These are phyloP conservation scores for Seriola dumerili DNA, from an alignment of 2,113 vertebrate species.

Conservation along the genomic window DNA sequence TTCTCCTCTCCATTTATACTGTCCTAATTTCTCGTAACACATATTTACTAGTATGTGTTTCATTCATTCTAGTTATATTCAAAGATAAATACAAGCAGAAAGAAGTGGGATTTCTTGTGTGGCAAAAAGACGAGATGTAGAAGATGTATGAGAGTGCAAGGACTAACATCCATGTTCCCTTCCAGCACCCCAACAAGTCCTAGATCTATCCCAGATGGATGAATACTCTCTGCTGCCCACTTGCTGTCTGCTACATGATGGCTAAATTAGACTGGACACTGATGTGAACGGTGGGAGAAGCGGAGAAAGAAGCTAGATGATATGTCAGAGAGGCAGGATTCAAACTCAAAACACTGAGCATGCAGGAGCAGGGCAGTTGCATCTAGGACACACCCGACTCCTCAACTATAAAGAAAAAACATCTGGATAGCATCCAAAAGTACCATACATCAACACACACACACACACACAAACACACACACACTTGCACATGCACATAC, in stretches of 20 bases:
- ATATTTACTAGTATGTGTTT: neutral
- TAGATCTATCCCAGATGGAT: neutral
- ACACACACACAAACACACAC: constrained; percentile 16
- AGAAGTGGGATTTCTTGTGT: neutral
- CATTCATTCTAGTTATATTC: neutral
- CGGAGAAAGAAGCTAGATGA: neutral
- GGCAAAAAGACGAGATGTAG: too few species aligned
- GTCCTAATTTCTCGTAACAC: neutral
- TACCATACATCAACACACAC: constrained; percentile 74
- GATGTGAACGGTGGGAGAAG: neutral
- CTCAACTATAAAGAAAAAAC: constrained; percentile 78
- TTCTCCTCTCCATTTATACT: neutral
- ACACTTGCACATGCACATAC: constrained; percentile 30
- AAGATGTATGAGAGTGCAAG: neutral
- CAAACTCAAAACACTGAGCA: constrained; percentile 29
- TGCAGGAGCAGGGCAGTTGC: constrained; percentile 60
- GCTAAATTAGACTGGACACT: constrained; percentile 51
- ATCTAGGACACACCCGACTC: constrained; percentile 78
- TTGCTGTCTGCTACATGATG: constrained; percentile 29
- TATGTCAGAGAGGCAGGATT: constrained; percentile 7
- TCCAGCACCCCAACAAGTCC: neutral
- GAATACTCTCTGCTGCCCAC: constrained; percentile 4
- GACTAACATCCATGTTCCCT: neutral
- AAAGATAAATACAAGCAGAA: neutral
- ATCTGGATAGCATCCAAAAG: constrained; percentile 80